Percentiles rank a stretch among this genome's conserved stretches.
Evolutionary conservation across 2,888 invertebrate genomes (phyloP).

Genomic region (Tenodera sinensis): DNA sequence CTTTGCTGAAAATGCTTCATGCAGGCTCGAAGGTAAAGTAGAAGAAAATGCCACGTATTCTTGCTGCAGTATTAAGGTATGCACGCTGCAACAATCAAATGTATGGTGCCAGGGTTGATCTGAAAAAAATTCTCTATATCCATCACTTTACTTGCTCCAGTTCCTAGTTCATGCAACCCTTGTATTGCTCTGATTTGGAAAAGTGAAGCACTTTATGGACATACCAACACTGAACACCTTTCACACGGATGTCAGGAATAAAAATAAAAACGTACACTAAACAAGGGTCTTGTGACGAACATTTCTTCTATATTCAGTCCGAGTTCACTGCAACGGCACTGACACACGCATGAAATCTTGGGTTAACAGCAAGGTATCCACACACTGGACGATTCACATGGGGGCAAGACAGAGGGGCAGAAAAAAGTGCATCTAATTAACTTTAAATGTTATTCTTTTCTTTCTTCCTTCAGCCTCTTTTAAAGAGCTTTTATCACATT

Average conservation of each 20-base stretch:
- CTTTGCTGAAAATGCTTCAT: background rate
- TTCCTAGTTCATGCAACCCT: background rate
- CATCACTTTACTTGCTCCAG: background rate
- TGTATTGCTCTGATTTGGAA: background rate
- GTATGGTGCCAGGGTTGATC: background rate
- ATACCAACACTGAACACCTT: background rate
- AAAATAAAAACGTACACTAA: background rate
- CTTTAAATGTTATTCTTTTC: background rate
- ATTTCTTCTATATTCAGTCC: background rate
- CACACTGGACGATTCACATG: background rate
- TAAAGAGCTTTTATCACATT: background rate
- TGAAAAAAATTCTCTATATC: background rate
- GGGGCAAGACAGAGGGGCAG: background rate
- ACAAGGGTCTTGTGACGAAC: background rate
- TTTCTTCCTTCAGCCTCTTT: background rate
- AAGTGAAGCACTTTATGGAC: background rate
- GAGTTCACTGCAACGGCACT: conserved; percentile 5
- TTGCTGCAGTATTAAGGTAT: background rate
- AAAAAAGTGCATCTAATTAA: background rate
- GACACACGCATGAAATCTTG: background rate
- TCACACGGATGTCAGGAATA: background rate
- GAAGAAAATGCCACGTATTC: background rate
- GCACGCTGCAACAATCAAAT: background rate
- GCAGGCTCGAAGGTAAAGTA: background rate
- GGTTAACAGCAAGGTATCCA: background rate